A percentile compares a stretch with the other conserved stretches of the same genome.
phyloP scores from a whole-genome alignment of 2,113 vertebrate genomes.

The Platysteira castanea region DNA sequence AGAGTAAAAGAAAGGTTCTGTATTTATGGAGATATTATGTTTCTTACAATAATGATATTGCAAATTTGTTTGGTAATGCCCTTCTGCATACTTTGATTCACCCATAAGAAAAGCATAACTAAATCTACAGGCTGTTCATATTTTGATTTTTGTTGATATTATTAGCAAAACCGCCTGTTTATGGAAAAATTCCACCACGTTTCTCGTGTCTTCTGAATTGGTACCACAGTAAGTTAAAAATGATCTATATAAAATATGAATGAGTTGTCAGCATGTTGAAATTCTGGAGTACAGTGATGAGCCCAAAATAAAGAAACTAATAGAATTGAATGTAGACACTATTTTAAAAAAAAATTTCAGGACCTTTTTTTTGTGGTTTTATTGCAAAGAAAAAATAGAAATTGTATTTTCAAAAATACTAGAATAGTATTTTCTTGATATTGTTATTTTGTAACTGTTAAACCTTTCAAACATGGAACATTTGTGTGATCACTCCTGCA shows the following conservation, averaged over 20 bases:
- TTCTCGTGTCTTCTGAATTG: not conserved
- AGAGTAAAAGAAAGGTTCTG: not conserved
- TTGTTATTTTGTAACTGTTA: not conserved
- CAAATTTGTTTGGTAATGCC: not conserved
- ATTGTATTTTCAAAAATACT: not conserved
- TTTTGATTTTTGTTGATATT: not conserved
- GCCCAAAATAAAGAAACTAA: not conserved
- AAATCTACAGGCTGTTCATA: not conserved
- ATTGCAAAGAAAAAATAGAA: not conserved
- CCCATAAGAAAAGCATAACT: not conserved
- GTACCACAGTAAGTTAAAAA: not conserved
- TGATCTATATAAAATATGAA: not conserved
- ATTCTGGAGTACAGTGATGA: not conserved
- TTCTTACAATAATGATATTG: not conserved
- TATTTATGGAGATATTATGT: not conserved
- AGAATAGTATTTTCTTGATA: not conserved
- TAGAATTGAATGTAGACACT: not conserved
- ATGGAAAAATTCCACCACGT: not conserved
- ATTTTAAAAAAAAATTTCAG: not conserved
- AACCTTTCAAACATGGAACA: not conserved
- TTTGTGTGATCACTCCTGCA: not conserved
- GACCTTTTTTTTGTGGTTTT: not conserved
- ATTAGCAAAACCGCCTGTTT: not conserved
- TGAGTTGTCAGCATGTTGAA: not conserved
- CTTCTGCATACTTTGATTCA: not conserved